phyloP scores from a whole-genome alignment of 2,797 vertebrate genomes.

The Ceyx erithaca region DNA sequence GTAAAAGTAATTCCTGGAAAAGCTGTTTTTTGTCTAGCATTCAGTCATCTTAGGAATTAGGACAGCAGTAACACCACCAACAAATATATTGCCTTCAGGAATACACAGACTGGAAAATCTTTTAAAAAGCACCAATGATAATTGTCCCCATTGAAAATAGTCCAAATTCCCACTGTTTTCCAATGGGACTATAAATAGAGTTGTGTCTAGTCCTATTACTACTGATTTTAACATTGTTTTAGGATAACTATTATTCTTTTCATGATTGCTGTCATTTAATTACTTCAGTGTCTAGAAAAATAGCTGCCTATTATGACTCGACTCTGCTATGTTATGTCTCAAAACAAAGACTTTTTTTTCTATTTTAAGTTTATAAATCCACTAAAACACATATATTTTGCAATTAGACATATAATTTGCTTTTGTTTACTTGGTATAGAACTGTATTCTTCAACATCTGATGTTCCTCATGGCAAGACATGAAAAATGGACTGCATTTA shows the following conservation, averaged over 20 bases:
- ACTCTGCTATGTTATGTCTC: background rate
- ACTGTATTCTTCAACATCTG: background rate
- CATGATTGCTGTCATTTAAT: slow-evolving; percentile 7
- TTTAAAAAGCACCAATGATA: background rate
- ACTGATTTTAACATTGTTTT: background rate
- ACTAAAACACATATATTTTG: background rate
- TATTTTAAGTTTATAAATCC: slow-evolving; percentile 2
- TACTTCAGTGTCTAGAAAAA: slow-evolving; percentile 4
- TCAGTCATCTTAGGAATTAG: background rate
- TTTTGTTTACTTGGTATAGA: background rate
- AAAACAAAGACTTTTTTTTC: background rate
- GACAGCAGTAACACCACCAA: background rate
- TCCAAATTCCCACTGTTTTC: background rate
- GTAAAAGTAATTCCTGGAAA: background rate
- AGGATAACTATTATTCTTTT: slow-evolving; percentile 9
- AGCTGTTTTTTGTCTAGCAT: background rate
- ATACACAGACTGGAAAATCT: background rate
- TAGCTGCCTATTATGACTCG: background rate
- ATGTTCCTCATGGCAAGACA: background rate
- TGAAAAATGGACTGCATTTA: background rate
- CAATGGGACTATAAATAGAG: background rate
- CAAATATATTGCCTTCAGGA: background rate
- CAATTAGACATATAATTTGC: background rate
- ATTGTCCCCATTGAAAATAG: background rate
- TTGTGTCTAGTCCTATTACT: background rate